phyloP scores from a whole-genome alignment of 2,888 invertebrate genomes.

The Trilocha varians region DNA sequence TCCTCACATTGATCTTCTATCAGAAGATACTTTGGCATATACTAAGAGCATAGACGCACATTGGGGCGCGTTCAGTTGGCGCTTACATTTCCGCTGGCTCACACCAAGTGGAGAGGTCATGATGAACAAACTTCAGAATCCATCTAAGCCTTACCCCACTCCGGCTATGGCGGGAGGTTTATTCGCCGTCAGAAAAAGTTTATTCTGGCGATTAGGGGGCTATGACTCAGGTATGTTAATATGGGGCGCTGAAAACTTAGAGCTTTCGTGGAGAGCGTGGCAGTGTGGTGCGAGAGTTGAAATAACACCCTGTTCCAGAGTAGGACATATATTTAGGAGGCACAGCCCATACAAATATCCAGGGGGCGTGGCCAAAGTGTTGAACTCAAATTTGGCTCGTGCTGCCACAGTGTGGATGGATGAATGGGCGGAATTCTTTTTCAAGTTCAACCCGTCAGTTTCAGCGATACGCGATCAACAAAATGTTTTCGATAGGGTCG shows the following conservation, averaged over 20 bases:
- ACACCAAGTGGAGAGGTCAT: slow-evolving; percentile 80
- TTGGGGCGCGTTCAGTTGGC: slow-evolving; percentile 99
- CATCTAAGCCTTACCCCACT: slow-evolving; percentile 80
- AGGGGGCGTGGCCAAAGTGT: slow-evolving; percentile 90
- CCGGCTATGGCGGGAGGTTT: slow-evolving; percentile 96
- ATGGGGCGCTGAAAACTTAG: slow-evolving; percentile 99
- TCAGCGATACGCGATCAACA: slow-evolving; percentile 73
- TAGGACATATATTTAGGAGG: slow-evolving; percentile 93
- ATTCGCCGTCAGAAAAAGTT: slow-evolving; percentile 89
- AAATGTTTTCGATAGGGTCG: slow-evolving; percentile 75
- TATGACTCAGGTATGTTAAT: slow-evolving; percentile 85
- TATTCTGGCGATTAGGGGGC: slow-evolving; percentile 89
- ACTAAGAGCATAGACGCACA: slow-evolving; percentile 95
- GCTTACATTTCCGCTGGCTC: slow-evolving; percentile 92
- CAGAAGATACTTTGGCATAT: slow-evolving; percentile 96
- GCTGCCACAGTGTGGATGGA: slow-evolving; percentile 99
- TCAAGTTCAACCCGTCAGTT: slow-evolving; percentile 86
- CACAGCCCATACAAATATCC: slow-evolving; percentile 96
- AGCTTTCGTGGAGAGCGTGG: slow-evolving; percentile 97
- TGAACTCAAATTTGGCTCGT: slow-evolving; percentile 91
- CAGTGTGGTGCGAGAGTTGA: slow-evolving; percentile 94
- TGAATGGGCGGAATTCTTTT: slow-evolving; percentile 94
- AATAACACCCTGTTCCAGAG: slow-evolving; percentile 93
- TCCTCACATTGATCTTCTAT: slow-evolving; percentile 79
- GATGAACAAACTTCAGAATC: slow-evolving; percentile 74